Evolutionary conservation across 2,888 invertebrate species (phyloP), one percentile per base, ranked within the genome.

Genomic region (Alloscopus bannaensis): DNA sequence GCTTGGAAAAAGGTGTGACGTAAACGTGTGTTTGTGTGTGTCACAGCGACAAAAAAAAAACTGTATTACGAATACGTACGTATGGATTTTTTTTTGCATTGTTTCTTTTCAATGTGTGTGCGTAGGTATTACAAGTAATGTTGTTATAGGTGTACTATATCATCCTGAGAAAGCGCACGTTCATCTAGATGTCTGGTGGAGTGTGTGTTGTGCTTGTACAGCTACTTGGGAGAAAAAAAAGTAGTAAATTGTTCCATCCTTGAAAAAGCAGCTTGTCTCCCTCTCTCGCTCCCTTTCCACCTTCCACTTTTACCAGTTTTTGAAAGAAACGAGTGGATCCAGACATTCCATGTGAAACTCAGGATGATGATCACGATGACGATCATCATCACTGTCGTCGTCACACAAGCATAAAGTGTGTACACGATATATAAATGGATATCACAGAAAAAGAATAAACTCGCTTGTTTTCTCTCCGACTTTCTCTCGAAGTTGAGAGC

Each of bases 341-440:
- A 52, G 47, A 50, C 52, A 66, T 52, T 66, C 47, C 52, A 66
- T 36, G 47, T 47, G 45, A 52, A 66, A 52, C 66, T 66, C 52
- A 47, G 29, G 64, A n/a, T 65, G 47, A 66, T 66, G 62, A 62
- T 60, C 36, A 60, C 36, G 47, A 65, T 66, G 62, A 72, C 52
- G 24, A 64, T 65, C 42, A 55, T 57, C 73, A 65, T 73, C 29
- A 57, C 24, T 59, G 52, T 72, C 42, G 45, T 55, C 26, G 52
- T 52, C 40, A 55, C 68, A 55, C 31, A 52, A 55, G 26, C 36
- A 31, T 13, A 68, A n/a, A 68, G 66, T 66, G 50, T 66, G 50
- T 50, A 18, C 13, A 60, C n/a, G 40, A 31, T 40, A 55, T 55
- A 68, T 22, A 68, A 52, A 68, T 55, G 20, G 66, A 24, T 40